Conservation (phyloP, 2,888 invertebrate species). For the Augiades crinisus region DNA sequence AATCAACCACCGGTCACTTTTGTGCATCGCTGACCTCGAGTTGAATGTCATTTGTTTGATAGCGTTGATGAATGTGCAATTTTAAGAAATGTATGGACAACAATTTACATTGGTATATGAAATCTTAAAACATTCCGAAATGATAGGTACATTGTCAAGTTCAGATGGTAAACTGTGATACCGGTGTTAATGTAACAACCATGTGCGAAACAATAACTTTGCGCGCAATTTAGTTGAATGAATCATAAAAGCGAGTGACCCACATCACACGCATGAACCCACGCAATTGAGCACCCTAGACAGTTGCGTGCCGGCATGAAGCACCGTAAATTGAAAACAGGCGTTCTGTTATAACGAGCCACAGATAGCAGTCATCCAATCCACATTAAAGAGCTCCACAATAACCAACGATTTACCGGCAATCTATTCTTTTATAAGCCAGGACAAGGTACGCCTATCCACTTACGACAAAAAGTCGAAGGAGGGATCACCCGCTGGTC, state of each 20-base stretch:
- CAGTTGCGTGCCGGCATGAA: constrained; percentile 70
- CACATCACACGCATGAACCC: constrained; percentile 62
- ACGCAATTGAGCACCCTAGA: constrained; percentile 45
- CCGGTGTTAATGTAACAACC: constrained; percentile 35
- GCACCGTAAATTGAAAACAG: constrained; percentile 68
- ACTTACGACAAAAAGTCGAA: constrained; percentile 76
- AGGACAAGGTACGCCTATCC: constrained; percentile 72
- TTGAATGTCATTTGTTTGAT: constrained; percentile 8
- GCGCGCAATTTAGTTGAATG: constrained; percentile 34
- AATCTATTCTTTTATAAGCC: constrained; percentile 74
- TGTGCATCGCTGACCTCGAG: constrained; percentile 56
- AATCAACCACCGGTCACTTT: constrained; percentile 59
- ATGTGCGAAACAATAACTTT: constrained; percentile 44
- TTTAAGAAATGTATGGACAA: too few species aligned
- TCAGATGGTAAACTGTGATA: background rate
- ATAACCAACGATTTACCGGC: constrained; percentile 77
- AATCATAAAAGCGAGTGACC: constrained; percentile 61
- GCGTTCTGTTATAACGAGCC: constrained; percentile 57
- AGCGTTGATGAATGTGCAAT: background rate
- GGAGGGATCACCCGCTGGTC: constrained; percentile 73
- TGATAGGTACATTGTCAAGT: too few species aligned
- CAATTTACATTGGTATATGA: too few species aligned
- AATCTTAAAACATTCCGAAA: too few species aligned
- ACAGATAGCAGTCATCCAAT: constrained; percentile 60
- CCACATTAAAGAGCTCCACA: constrained; percentile 72